Base-by-base conservation (phyloP, 2,113 vertebrate genomes). In the Scartelaos histophorus region DNA sequence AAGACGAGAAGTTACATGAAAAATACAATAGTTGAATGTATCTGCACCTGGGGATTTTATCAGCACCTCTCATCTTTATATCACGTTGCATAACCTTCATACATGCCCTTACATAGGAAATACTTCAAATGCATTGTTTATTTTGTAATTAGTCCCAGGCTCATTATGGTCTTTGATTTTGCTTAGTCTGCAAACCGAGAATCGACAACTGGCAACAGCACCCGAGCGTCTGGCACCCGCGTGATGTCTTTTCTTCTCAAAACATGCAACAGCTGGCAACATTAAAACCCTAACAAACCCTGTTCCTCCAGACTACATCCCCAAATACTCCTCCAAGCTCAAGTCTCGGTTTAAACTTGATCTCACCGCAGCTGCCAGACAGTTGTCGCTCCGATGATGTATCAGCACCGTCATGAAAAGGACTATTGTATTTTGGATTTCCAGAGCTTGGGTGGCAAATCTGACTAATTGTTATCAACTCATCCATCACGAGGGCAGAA, bases 241-340 rank as follows among this genome's bases (percentile, higher is more conserved):
- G 10, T 3, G 17, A 21, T 16, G 13, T 61, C 1, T 29, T 61
- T 64, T 38, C n/a, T 34, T 11, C 29, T n/a, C 56, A 12, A 64
- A 64, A 64, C 61, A 64, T 43, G 65, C 43, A 22, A 24, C 65
- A 66, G 65, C 65, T 66, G 65, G 12, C 13, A 47, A 66, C 65
- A 66, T 66, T 66, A 47, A 66, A 46, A 46, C 3, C 10, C 21
- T 19, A 16, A 24, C 16, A 24, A 43, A 66, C 13, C 6, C 43
- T 22, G 38, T 47, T 43, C 15, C 21, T 47, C 45, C 45, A 64
- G 34, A 43, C 13, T n/a, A 25, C 43, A 64, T 62, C 60, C 29
- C 25, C 19, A 19, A 15, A 29, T 9, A n/a, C 64, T 21, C 5
- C 43, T 66, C 38, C 11, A 21, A 25, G 38, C 17, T 66, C 3